Conservation (phyloP, 2,888 invertebrate species). For the Orthonevra nobilis region DNA sequence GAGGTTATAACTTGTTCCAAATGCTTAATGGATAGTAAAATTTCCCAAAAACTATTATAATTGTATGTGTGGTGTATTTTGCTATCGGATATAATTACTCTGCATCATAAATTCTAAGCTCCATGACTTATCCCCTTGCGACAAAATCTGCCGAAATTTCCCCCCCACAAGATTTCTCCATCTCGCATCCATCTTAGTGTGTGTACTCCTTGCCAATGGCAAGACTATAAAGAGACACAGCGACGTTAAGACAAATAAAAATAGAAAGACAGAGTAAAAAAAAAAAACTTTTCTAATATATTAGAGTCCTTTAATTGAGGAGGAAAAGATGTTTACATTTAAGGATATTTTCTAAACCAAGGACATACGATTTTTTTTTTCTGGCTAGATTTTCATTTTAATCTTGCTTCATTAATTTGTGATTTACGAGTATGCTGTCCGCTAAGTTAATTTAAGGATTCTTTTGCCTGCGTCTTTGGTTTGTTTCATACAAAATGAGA, state of each 20-base stretch:
- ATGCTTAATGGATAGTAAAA: slow-evolving; percentile 69
- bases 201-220: slow-evolving; percentile 29
- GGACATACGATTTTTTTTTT: slow-evolving; percentile 1
- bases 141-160: slow-evolving; percentile 29
- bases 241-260: slow-evolving; percentile 10
- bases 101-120: slow-evolving; percentile 56
- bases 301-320: slow-evolving; percentile 66
- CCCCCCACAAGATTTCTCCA: slow-evolving; percentile 30
- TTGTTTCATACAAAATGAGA: slow-evolving; percentile 56
- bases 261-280: slow-evolving; percentile 23
- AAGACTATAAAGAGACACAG: neutral
- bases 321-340: slow-evolving; percentile 64
- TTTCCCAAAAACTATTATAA: slow-evolving; percentile 68
- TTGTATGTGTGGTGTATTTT: slow-evolving; percentile 66
- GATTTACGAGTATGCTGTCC: slow-evolving; percentile 59
- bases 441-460: slow-evolving; percentile 58
- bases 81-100: slow-evolving; percentile 70
- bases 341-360: slow-evolving; percentile 57
- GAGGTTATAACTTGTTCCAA: slow-evolving; percentile 61
- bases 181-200: slow-evolving; percentile 49
- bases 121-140: slow-evolving; percentile 9
- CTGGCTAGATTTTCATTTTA: slow-evolving; percentile 12
- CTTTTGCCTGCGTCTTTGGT: slow-evolving; percentile 4
- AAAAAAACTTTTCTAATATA: slow-evolving; percentile 61
- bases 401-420: slow-evolving; percentile 64